A percentile compares a stretch with the other conserved stretches of the same genome.
Evolutionary conservation across 64 coral and sea anemone genomes (phyloP).

Genomic region (Hydrozoanthus tunicans): DNA sequence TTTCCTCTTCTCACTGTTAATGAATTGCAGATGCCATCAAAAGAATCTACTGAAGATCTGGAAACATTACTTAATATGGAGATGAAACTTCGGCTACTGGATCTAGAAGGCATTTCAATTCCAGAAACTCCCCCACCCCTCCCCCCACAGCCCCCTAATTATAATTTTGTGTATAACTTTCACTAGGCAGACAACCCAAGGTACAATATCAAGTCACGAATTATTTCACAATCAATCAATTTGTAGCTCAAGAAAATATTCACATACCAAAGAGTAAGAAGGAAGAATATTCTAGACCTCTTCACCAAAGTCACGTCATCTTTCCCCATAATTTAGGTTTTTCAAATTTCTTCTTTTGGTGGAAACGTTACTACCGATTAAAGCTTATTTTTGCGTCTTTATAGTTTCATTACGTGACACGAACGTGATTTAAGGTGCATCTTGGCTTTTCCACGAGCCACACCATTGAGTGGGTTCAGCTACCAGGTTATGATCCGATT

Average conservation of each 20-base stretch:
- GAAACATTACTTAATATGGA: constrained; percentile 95
- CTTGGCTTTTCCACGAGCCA: not conserved
- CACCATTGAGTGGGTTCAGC: not conserved
- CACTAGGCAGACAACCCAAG: constrained; percentile 10
- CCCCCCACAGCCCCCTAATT: constrained; percentile 88
- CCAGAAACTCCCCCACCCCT: constrained; percentile 77
- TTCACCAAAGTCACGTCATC: no score
- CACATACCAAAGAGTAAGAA: no score
- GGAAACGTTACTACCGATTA: no score
- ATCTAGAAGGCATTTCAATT: constrained; percentile 92
- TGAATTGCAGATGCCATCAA: constrained; percentile 75
- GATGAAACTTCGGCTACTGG: constrained; percentile 90
- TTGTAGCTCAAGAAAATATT: not conserved
- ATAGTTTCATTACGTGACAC: not conserved
- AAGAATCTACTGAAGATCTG: constrained; percentile 78
- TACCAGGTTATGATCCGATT: not conserved
- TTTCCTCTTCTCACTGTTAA: no score
- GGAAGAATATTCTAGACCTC: no score
- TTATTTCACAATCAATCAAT: not conserved
- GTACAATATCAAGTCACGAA: not conserved
- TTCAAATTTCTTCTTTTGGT: no score
- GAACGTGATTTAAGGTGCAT: not conserved
- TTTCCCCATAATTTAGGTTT: no score
- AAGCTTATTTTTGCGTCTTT: not conserved
- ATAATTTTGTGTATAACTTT: constrained; percentile 93